Base-by-base conservation (phyloP, 2,888 invertebrate species). In the Oasisia sp. region DNA sequence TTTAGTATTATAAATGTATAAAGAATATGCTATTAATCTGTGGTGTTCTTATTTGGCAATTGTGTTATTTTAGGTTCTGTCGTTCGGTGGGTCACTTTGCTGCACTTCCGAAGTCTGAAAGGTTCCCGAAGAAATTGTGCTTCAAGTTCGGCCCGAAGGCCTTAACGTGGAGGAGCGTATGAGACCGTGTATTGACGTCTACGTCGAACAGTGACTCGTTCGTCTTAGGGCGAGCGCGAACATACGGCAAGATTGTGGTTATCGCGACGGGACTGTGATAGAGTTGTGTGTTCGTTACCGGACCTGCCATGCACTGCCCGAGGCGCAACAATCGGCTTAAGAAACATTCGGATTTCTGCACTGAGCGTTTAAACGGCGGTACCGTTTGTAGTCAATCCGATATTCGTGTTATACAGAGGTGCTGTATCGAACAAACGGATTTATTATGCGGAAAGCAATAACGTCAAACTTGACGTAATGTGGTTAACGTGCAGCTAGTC, bases 51-150 rank as follows among this genome's bases (percentile, higher is more conserved):
- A 74, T 27, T 27, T 74, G 74, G 27, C 74, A 74, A 4, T 27
- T 90, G 5, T 90, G 90, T 90, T 11, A 89, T 32, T 12, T 32
- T 94, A 96, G 96, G 92, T 96, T 96, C 93, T 96, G 95, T 32
- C 93, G 96, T 92, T 94, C 94, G 91, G 95, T 95, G 92, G 95
- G 95, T 0, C 96, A 95, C 93, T 95, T 96, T 93, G 95, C 94
- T 90, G 94, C 94, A 92, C 94, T 96, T 38, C 96, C 96, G 14
- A 95, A 95, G 93, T 94, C 95, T 92, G 95, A 94, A 91, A 94
- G 95, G 27, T 95, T 95, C 94, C 96, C 96, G 7, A 96, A 96
- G 93, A 96, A 96, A 93, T 94, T 96, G 38, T 95, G 95, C 93
- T 96, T 96, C 94, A 95, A 95, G 93, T 96, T 96, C 93, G 96